A percentile compares a stretch with the other conserved stretches of the same genome.
phyloP scores from a whole-genome alignment of 2,113 vertebrate genomes.

The Fregata magnificens region DNA sequence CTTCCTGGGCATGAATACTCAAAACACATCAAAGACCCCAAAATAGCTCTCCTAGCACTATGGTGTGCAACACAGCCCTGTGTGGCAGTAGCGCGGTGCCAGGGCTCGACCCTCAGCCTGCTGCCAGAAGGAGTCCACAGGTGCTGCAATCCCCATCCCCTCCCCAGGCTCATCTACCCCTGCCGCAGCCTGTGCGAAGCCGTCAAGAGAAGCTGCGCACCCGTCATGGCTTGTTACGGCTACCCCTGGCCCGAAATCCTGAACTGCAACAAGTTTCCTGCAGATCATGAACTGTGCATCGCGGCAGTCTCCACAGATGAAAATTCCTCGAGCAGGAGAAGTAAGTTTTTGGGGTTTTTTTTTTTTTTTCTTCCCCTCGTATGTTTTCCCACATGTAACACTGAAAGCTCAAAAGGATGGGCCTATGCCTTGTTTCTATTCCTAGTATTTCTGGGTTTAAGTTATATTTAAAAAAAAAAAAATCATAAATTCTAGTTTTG shows the following conservation, averaged over 20 bases:
- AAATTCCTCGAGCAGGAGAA: conserved; percentile 43
- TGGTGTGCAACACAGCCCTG: neutral
- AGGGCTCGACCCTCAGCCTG: neutral
- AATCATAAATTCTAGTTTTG: neutral
- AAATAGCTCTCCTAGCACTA: neutral
- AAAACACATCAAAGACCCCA: neutral
- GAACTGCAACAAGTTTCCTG: conserved; percentile 80
- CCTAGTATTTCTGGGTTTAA: neutral
- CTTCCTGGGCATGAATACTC: neutral
- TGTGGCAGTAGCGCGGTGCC: rapidly evolving
- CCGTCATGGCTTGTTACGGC: conserved; percentile 83
- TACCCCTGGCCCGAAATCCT: conserved; percentile 85
- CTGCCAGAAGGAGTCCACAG: neutral
- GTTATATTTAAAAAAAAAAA: neutral
- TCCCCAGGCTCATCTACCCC: conserved; percentile 78
- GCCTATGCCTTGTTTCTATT: neutral
- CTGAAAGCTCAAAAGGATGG: neutral
- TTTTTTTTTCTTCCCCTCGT: neutral
- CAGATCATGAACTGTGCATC: conserved; percentile 82
- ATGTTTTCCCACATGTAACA: neutral
- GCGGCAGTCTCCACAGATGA: conserved; percentile 69
- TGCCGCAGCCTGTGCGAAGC: conserved; percentile 82
- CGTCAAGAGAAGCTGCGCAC: conserved; percentile 80
- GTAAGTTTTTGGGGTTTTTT: conserved; percentile 46
- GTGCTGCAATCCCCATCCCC: neutral